These are phyloP conservation scores for Eupleurogrammus muticus DNA, from an alignment of 2,797 vertebrate genomes.

Conservation along the genomic window DNA sequence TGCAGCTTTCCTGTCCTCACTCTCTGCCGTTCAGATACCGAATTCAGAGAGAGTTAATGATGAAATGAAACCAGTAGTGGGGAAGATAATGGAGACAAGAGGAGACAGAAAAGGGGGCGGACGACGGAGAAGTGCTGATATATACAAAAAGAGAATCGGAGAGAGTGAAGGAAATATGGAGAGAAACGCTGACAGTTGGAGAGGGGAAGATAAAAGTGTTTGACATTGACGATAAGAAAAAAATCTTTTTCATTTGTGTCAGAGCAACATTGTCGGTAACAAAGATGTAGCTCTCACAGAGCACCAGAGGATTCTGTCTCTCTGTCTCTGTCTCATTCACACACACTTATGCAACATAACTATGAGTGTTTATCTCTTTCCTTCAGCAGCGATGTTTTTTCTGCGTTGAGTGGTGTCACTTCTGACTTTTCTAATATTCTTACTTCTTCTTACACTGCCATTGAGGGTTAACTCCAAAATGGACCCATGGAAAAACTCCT, in stretches of 20 bases:
- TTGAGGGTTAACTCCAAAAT: conserved; percentile 1
- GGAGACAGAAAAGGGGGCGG: conserved; percentile 36
- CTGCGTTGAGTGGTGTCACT: conserved; percentile 66
- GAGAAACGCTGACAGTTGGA: conserved; percentile 72
- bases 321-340: conserved; percentile 24
- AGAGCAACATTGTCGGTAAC: conserved; percentile 74
- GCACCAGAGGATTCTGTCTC: conserved; percentile 62
- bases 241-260: conserved; percentile 75
- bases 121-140: conserved; percentile 65
- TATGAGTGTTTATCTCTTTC: conserved; percentile 71
- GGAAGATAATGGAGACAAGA: conserved; percentile 71
- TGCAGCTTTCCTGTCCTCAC: conserved; percentile 13
- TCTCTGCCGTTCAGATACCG: conserved; percentile 47
- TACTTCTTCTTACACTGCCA: conserved; percentile 9
- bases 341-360: conserved; percentile 45
- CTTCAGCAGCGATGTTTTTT: conserved; percentile 66
- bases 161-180: conserved; percentile 34
- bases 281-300: conserved; percentile 70
- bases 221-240: conserved; percentile 62
- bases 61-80: conserved; percentile 61
- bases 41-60: conserved; percentile 61
- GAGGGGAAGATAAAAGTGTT: conserved; percentile 72
- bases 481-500: background rate
- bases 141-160: conserved; percentile 66
- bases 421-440: conserved; percentile 73